These are phyloP conservation scores for Notospermus geniculatus DNA, from an alignment of 1,140 invertebrate species.

Conservation along the genomic window DNA sequence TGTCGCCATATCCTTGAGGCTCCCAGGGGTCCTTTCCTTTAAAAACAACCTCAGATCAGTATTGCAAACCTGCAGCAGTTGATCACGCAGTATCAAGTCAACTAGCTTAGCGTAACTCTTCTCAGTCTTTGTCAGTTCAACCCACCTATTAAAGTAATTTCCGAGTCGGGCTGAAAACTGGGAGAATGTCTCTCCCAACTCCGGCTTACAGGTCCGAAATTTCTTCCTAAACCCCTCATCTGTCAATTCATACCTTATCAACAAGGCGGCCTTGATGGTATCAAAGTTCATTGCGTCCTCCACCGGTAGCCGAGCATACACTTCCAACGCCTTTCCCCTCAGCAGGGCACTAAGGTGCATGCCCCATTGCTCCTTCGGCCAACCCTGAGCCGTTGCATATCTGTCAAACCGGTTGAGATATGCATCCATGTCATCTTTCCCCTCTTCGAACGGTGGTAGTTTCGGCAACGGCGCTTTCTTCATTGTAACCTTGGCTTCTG, in stretches of 20 bases:
- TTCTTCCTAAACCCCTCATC: background rate
- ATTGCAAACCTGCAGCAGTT: background rate
- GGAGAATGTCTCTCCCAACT: background rate
- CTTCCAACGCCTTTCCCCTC: too few species aligned
- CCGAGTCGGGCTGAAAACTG: background rate
- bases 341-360: slow-evolving; percentile 8
- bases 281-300: too few species aligned
- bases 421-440: background rate
- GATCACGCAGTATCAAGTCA: background rate
- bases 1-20: background rate
- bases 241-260: too few species aligned
- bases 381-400: background rate
- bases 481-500: too few species aligned
- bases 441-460: slow-evolving; percentile 3
- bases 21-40: background rate
- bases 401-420: background rate
- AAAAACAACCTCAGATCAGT: background rate
- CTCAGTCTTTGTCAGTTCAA: background rate
- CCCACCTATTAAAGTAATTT: slow-evolving; percentile 2
- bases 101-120: background rate
- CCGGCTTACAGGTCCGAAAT: background rate
- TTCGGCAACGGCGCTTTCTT: background rate
- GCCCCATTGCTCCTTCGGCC: slow-evolving; percentile 1
- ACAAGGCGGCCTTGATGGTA: too few species aligned
- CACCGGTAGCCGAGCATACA: too few species aligned